These are phyloP conservation scores for Ammospiza caudacuta DNA, from an alignment of 2,113 vertebrate species.

Conservation along the genomic window DNA sequence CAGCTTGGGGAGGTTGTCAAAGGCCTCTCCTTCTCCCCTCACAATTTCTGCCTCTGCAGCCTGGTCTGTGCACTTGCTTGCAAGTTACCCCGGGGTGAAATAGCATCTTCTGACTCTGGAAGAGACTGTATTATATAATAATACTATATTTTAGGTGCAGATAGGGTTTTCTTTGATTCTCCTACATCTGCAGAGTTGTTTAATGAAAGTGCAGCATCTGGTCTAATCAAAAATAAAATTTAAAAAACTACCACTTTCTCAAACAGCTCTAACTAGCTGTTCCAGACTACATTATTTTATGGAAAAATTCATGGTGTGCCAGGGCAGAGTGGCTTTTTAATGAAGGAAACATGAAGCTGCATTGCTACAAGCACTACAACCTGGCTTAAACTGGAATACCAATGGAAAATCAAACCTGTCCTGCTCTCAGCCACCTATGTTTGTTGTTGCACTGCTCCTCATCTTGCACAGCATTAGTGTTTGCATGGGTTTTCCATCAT, in stretches of 20 bases:
- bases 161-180: not conserved
- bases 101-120: not conserved
- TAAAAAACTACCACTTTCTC: not conserved
- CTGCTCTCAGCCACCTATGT: not conserved
- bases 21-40: not conserved
- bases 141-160: not conserved
- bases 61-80: not conserved
- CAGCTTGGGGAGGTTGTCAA: slow-evolving; percentile 19
- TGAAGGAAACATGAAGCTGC: not conserved
- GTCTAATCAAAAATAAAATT: not conserved
- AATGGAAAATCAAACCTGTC: not conserved
- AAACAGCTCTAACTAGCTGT: not conserved
- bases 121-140: not conserved
- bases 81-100: not conserved
- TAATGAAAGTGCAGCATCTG: not conserved
- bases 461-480: not conserved
- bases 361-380: not conserved
- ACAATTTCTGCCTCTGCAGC: not conserved
- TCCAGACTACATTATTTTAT: not conserved
- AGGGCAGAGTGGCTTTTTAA: not conserved
- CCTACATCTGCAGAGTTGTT: not conserved
- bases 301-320: not conserved
- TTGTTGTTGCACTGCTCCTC: not conserved
- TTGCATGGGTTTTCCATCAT: not conserved
- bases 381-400: not conserved